Percentiles rank a stretch among this genome's conserved stretches.
Evolutionary conservation across 2,797 vertebrate genomes (phyloP).

Genomic region (Acipenser transmontanus): DNA sequence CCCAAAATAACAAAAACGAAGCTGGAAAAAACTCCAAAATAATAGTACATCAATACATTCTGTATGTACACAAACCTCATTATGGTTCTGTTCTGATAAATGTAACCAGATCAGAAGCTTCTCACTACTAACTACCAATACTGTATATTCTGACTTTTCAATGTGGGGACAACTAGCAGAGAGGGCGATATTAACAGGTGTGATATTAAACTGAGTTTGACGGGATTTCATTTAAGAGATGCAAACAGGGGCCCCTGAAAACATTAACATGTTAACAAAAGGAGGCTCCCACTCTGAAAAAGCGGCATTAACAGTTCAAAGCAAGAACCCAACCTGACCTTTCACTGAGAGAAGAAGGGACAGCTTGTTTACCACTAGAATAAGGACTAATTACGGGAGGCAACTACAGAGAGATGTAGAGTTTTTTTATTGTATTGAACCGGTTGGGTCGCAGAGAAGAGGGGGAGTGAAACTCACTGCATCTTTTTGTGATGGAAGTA

Average conservation of each 20-base stretch:
- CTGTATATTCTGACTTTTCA: neutral
- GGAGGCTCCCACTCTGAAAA: slow-evolving; percentile 35
- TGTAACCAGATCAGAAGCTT: too few relatives aligned
- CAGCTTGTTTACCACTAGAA: slow-evolving; percentile 44
- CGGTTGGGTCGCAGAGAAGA: slow-evolving; percentile 30
- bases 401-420: slow-evolving; percentile 50
- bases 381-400: slow-evolving; percentile 43
- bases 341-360: slow-evolving; percentile 69
- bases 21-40: too few relatives aligned
- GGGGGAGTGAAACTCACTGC: slow-evolving; percentile 36
- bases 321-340: slow-evolving; percentile 46
- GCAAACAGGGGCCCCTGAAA: slow-evolving; percentile 32
- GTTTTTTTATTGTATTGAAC: neutral
- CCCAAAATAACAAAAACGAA: too few relatives aligned
- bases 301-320: slow-evolving; percentile 37
- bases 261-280: slow-evolving; percentile 47
- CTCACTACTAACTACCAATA: too few relatives aligned
- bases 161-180: slow-evolving; percentile 6
- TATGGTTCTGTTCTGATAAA: too few relatives aligned
- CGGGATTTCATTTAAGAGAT: slow-evolving; percentile 41
- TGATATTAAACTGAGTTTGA: slow-evolving; percentile 29
- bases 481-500: neutral
- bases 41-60: too few relatives aligned
- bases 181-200: too few relatives aligned
- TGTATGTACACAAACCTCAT: too few relatives aligned